Conservation (phyloP, 2,113 vertebrate genomes). For the Microcebus ravelobensis region DNA sequence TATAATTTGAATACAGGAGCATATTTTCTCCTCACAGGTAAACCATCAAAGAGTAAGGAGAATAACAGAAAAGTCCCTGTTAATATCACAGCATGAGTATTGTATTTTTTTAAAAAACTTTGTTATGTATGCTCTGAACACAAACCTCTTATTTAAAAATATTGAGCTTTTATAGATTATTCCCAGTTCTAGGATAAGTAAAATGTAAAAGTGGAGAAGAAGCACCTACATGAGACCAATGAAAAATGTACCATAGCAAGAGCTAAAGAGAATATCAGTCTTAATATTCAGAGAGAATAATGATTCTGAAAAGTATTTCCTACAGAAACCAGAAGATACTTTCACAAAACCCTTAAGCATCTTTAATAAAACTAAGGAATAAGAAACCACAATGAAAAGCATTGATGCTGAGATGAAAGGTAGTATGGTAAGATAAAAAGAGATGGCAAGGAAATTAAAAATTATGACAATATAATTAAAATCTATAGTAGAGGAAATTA, state of each 20-base stretch:
- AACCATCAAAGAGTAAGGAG: neutral
- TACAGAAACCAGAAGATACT: neutral
- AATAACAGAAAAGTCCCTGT: neutral
- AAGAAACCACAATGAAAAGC: neutral
- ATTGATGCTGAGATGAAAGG: neutral
- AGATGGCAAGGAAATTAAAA: neutral
- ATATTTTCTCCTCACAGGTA: neutral
- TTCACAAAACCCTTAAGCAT: neutral
- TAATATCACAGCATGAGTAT: neutral
- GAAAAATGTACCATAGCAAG: neutral
- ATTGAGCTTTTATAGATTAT: neutral
- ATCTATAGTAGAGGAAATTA: neutral
- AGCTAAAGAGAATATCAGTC: neutral
- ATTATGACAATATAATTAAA: neutral
- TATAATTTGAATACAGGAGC: accelerated
- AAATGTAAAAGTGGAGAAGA: neutral
- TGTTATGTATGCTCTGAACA: neutral
- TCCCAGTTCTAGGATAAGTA: neutral
- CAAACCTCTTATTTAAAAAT: neutral
- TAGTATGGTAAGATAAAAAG: neutral
- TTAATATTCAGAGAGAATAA: neutral
- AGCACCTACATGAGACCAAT: neutral
- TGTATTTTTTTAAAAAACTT: neutral
- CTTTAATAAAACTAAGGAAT: neutral
- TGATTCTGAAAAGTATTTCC: neutral